Evolutionary conservation across 1,140 invertebrate genomes (phyloP), one percentile per base, ranked within the genome.

Genomic region (Achroia grisella): DNA sequence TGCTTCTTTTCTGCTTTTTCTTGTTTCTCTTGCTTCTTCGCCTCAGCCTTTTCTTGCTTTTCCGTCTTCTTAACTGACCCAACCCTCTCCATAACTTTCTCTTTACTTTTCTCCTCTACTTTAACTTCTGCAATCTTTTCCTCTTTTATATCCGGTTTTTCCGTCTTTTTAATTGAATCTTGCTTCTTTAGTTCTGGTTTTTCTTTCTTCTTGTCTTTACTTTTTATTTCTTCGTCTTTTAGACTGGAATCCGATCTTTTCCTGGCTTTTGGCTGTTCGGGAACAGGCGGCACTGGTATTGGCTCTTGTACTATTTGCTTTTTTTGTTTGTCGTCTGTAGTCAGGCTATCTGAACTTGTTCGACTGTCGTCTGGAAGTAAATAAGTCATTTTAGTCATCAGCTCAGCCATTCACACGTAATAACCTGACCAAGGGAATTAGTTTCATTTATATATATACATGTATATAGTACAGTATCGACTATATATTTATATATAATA

Each of bases 171-270:
- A 6, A 74, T 44, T 0, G 74, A 80, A 9, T 80, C 80, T 45
- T 84, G 80, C 35, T 78, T 80, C 44, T 82, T 84, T 17, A 84
- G 37, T 39, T 82, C 76, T 1, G 70, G 55, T 30, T 79, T 81
- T 8, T 77, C 68, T 36, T 58, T 51, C 31, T 65, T 68, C 37
- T 76, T 73, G 0, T 76, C 72, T 53, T 73, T 74, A 0, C 46
- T 10, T 51, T 73, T 73, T 1, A 49, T 23, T 23, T 77, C 75
- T 41, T 84, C 77, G 0, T 84, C 80, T 54, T 80, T 81, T 31
- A 80, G 53, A 31, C 74, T 77, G 1, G 75, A 69, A 44, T 84
- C 80, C 0, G 80, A 78, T 15, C 78, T 84, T 44, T 80, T 81
- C 12, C 75, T 57, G 1, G 69, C 50, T 45, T 79, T 84, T 0